phyloP scores from a whole-genome alignment of 2,797 vertebrate genomes.

The Nasua narica region DNA sequence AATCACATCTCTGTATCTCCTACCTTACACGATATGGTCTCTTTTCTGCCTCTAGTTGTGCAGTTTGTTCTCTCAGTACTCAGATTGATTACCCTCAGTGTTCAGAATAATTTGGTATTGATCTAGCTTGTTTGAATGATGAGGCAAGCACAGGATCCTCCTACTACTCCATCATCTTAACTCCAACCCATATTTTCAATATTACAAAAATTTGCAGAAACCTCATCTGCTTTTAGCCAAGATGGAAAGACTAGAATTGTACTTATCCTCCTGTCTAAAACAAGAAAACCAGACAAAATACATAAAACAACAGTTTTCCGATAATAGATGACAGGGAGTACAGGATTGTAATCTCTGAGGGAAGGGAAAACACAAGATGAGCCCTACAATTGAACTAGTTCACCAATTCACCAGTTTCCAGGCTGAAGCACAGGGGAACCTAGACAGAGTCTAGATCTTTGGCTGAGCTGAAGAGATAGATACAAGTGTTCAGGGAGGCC shows the following conservation, averaged over 20 bases:
- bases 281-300: background rate
- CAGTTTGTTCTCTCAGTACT: background rate
- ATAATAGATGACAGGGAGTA: background rate
- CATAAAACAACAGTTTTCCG: background rate
- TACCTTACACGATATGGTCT: background rate
- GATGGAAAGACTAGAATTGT: background rate
- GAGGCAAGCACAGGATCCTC: background rate
- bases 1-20: background rate
- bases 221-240: background rate
- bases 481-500: background rate
- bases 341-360: background rate
- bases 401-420: background rate
- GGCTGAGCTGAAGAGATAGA: background rate
- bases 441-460: background rate
- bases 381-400: background rate
- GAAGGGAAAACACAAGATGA: background rate
- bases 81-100: background rate
- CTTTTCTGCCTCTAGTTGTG: background rate
- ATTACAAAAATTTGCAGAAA: background rate
- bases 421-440: background rate
- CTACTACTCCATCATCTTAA: background rate
- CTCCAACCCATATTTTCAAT: background rate
- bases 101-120: background rate
- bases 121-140: background rate
- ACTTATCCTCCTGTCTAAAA: background rate